Base-by-base conservation (phyloP, 2,888 invertebrate genomes). In the Trachelus troglodyta region DNA sequence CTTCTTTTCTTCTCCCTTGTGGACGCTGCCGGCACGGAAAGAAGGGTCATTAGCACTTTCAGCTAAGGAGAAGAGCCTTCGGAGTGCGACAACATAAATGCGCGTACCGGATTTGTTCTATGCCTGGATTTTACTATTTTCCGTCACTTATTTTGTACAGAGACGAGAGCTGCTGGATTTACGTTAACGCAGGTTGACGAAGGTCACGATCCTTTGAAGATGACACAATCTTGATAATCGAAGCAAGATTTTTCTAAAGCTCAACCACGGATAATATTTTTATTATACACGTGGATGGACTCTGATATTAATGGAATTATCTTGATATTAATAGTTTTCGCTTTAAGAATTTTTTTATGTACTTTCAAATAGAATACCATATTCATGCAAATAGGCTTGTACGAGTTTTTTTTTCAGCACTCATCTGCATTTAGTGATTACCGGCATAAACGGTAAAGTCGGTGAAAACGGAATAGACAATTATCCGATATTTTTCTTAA, bases 11-110 rank as follows among this genome's bases (percentile, higher is more conserved):
- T 40, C 15, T 40, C 40, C 40, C 40, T 56, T 56, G 56, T 56
- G 56, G 9, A 56, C 56, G 56, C 56, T 56, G 77, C 73, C 75
- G 75, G 73, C 69, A 75, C 74, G 56, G 71, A 69, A 75, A 31
- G 74, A 73, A 79, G 75, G 76, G 78, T 81, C 81, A 77, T 81
- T 75, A 81, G 78, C 76, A 79, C 79, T 79, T 79, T 79, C 69
- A 76, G 74, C 77, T 76, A 34, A 34, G 75, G 34, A 33, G 31
- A 71, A 15, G 71, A 56, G 56, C 23, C 56, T 56, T 23, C 23
- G 23, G 9, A 56, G 23, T 56, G 56, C 56, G 23, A 56, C 23
- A 56, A 23, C 56, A 23, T 23, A 23, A 56, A 40, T 23, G 15
- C 40, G 23, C 9, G 6, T 56, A 23, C 56, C 56, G 23, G 23